These are phyloP conservation scores for Gavia stellata DNA, from an alignment of 2,113 vertebrate species.

Conservation along the genomic window DNA sequence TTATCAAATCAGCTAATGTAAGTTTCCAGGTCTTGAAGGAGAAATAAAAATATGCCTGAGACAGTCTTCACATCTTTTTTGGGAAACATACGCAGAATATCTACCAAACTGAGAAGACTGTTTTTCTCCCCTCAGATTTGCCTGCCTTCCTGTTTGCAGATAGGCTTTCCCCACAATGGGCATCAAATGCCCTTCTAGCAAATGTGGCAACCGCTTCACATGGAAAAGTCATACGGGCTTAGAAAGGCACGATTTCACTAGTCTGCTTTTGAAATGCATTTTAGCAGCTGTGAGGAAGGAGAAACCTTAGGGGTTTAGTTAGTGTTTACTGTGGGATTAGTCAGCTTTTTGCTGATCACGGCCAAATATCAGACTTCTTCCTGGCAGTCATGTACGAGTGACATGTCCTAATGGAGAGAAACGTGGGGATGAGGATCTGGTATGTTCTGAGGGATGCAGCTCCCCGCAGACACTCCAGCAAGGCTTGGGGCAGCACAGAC, in stretches of 20 bases:
- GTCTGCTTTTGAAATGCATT: neutral
- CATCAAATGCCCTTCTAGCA: neutral
- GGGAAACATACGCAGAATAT: neutral
- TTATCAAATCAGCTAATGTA: neutral
- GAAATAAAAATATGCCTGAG: neutral
- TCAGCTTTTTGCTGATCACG: neutral
- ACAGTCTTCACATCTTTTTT: neutral
- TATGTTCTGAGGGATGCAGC: fast-evolving
- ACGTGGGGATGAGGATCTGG: fast-evolving
- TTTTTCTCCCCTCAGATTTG: neutral
- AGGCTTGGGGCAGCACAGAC: neutral
- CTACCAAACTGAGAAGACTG: neutral
- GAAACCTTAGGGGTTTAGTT: neutral
- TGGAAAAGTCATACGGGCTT: fast-evolving
- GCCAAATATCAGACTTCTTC: neutral
- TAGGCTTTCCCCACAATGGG: neutral
- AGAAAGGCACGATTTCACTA: neutral
- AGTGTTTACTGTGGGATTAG: neutral
- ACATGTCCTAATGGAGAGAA: fast-evolving
- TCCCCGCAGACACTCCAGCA: fast-evolving
- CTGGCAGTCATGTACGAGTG: fast-evolving
- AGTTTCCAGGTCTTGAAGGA: neutral
- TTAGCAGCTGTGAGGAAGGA: neutral
- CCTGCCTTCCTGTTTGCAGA: neutral
- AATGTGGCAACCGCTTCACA: neutral